phyloP scores from a whole-genome alignment of 2,113 vertebrate species.

The Eudyptes chrysolophus region DNA sequence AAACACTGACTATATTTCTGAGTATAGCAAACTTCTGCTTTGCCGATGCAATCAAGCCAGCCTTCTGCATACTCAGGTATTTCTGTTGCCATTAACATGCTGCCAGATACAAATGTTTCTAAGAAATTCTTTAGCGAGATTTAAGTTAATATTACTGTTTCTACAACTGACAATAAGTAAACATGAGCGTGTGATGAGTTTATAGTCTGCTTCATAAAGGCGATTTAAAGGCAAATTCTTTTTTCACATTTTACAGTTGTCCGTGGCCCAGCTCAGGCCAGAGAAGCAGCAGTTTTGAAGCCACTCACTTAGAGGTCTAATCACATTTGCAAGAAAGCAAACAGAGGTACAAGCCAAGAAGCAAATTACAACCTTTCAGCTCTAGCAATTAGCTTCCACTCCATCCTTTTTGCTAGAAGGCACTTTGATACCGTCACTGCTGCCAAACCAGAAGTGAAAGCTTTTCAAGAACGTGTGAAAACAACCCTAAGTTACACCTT shows the following conservation, averaged over 20 bases:
- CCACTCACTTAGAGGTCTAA: background rate
- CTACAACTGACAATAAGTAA: background rate
- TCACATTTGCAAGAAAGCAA: background rate
- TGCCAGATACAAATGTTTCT: background rate
- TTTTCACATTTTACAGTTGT: background rate
- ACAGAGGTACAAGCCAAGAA: background rate
- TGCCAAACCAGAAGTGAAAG: background rate
- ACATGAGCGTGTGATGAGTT: background rate
- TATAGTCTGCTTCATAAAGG: background rate
- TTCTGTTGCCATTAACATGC: background rate
- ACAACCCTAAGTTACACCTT: background rate
- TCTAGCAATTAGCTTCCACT: background rate
- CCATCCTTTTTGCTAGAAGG: background rate
- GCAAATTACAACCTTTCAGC: background rate
- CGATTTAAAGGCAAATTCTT: background rate
- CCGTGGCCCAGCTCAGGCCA: background rate
- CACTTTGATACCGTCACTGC: background rate
- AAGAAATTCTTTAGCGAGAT: background rate
- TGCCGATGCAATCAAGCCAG: accelerated
- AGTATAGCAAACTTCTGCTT: background rate
- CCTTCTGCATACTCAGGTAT: too few relatives aligned
- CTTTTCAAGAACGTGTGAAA: background rate
- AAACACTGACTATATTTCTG: accelerated
- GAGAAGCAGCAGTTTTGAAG: background rate
- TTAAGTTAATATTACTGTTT: background rate